Base-by-base conservation (phyloP, 1,140 invertebrate genomes). In the Epicauta chinensis region DNA sequence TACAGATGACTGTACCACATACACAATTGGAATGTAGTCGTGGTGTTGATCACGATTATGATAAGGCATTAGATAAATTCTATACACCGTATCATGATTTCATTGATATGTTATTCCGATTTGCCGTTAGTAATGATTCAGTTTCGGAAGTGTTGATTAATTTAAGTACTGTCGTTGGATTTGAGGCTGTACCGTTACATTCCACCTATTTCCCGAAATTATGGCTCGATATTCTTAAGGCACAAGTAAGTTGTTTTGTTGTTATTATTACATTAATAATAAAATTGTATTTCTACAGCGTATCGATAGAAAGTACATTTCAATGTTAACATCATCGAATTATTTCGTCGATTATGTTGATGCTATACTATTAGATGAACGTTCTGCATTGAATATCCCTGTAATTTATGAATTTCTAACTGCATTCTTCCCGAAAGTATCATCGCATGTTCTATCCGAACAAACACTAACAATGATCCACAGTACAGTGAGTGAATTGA, bases 321-420 rank as follows among this genome's bases (percentile, higher is more conserved):
- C 81, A 47, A 83, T 88, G 71, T 71, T 93, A 34, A 77, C 86
- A 31, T 83, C 82, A 48, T 89, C 84, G 61, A 86, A 80, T 58
- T 88, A 86, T 56, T 85, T 91, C 51, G 81, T 86, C 13, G 88
- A 91, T 67, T 92, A 91, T 65, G 81, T 91, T 39, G 87, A 92
- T 61, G 80, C 87, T 2, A 81, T 92, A 3, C 67, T 93, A 12
- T 65, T 90, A 16, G 88, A 92, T 66, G 89, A 92, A 67, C 73
- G 89, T 56, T 77, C 81, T 10, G 87, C 85, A 4, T 72, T 92
- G 2, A 86, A 84, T 36, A 84, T 89, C 57, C 79, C 81, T 17
- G 77, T 82, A 49, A 89, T 91, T 54, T 89, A 87, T 67, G 82
- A 89, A 58, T 91, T 92, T 66, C 78, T 91, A 54, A 81, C 80